Conservation (phyloP, 1,140 invertebrate genomes). For the Calosoma granatense region DNA sequence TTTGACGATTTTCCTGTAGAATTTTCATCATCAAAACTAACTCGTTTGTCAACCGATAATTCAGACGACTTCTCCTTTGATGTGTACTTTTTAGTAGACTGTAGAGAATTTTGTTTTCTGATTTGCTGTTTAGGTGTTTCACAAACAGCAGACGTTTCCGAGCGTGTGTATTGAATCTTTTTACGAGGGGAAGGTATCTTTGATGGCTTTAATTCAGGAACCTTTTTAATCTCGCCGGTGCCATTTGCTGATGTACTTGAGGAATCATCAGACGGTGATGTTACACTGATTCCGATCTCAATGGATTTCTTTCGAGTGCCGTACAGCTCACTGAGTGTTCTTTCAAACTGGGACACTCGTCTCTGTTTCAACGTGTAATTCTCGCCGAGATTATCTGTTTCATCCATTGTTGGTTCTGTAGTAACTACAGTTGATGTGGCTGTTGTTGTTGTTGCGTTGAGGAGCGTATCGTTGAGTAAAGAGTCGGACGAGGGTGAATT, state of each 20-base stretch:
- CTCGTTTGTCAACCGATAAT: slow-evolving; percentile 16
- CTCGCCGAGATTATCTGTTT: background rate
- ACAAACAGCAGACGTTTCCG: background rate
- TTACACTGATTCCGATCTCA: background rate
- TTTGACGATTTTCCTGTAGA: slow-evolving; percentile 10
- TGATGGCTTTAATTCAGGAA: background rate
- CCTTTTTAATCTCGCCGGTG: background rate
- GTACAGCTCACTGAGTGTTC: background rate
- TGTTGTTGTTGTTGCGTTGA: background rate
- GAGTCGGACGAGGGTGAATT: background rate
- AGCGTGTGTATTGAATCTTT: background rate
- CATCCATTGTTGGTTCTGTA: background rate
- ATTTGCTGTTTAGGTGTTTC: background rate
- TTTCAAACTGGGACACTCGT: background rate
- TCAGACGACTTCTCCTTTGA: background rate
- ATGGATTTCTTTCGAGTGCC: background rate
- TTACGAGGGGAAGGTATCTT: background rate
- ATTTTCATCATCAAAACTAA: slow-evolving; percentile 23
- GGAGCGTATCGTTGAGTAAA: too few species aligned
- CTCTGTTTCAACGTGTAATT: background rate
- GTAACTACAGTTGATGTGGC: background rate
- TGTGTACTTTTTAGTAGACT: background rate
- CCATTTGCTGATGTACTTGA: background rate
- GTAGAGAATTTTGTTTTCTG: background rate
- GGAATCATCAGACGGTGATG: background rate